Evolutionary conservation across 1,140 invertebrate genomes (phyloP).

Genomic region (Drosophila truncata): DNA sequence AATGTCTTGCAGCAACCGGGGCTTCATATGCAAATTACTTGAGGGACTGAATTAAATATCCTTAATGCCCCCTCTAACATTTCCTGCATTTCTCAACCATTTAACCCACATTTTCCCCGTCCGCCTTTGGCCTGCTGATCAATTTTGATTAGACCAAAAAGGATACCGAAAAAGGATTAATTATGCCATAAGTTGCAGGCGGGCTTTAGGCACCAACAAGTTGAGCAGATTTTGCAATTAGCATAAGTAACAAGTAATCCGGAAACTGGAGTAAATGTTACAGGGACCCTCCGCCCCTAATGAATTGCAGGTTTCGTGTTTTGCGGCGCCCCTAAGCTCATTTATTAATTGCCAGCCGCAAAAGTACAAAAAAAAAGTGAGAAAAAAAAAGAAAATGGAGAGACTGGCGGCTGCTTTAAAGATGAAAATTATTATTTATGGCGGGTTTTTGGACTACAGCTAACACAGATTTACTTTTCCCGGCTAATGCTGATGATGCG

Average conservation of each 20-base stretch:
- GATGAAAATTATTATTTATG: slow-evolving; percentile 62
- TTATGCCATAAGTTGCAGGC: slow-evolving; percentile 64
- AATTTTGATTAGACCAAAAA: slow-evolving; percentile 40
- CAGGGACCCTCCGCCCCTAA: not conserved
- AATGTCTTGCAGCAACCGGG: slow-evolving; percentile 39
- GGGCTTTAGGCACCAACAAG: not conserved
- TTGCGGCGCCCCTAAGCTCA: slow-evolving; percentile 44
- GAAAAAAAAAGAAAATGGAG: not conserved
- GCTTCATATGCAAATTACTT: slow-evolving; percentile 49
- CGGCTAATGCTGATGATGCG: slow-evolving; percentile 57
- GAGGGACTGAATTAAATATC: slow-evolving; percentile 21
- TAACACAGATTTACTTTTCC: slow-evolving; percentile 50
- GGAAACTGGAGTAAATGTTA: slow-evolving; percentile 38
- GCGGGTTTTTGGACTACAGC: slow-evolving; percentile 9
- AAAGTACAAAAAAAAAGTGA: slow-evolving; percentile 22
- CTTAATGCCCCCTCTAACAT: not conserved
- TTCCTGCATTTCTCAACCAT: slow-evolving; percentile 5
- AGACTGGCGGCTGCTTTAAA: slow-evolving; percentile 28
- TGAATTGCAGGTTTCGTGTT: slow-evolving; percentile 39
- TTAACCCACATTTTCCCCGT: slow-evolving; percentile 27
- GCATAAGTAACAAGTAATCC: slow-evolving; percentile 56
- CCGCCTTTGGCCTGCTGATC: slow-evolving; percentile 24
- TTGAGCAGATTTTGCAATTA: slow-evolving; percentile 63
- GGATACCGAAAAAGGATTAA: slow-evolving; percentile 59
- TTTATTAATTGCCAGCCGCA: slow-evolving; percentile 52